Percentiles rank a stretch among this genome's conserved stretches.
Conservation (phyloP, 2,797 vertebrate species). For the Mormyrus proboscirostris region DNA sequence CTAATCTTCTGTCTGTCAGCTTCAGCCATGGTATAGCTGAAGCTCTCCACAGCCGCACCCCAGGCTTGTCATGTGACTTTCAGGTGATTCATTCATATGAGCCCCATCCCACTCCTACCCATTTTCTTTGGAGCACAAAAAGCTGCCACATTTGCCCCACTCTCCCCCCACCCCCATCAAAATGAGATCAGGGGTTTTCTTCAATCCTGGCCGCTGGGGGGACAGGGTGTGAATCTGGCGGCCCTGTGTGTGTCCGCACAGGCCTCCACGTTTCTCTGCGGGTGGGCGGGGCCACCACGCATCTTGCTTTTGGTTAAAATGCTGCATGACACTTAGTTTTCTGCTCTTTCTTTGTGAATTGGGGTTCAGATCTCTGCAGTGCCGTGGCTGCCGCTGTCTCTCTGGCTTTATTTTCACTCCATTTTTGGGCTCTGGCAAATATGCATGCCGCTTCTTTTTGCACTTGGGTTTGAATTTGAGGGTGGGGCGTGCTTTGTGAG, state of each 20-base stretch:
- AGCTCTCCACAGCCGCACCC: not conserved
- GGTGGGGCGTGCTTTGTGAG: not conserved
- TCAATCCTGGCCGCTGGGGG: not conserved
- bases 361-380: not conserved
- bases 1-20: not conserved
- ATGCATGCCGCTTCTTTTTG: conserved; percentile 23
- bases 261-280: not conserved
- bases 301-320: conserved; percentile 24
- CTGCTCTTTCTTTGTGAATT: conserved; percentile 23
- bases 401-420: conserved; percentile 29
- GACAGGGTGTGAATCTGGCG: not conserved
- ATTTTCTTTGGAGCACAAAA: not conserved
- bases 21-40: not conserved
- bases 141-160: not conserved
- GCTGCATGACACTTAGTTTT: conserved; percentile 51
- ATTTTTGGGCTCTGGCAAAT: conserved; percentile 27
- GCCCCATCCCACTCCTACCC: not conserved
- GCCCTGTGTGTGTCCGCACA: not conserved
- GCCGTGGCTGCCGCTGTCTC: conserved; percentile 19
- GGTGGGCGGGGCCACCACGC: not conserved
- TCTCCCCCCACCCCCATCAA: not conserved
- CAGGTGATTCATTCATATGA: conserved; percentile 38
- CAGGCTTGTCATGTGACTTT: not conserved
- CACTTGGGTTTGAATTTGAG: conserved; percentile 9
- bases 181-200: not conserved